Percentiles rank a stretch among this genome's conserved stretches.
Evolutionary conservation across 1,140 invertebrate genomes (phyloP).

Genomic region (Macrosteles quadrilineatus): DNA sequence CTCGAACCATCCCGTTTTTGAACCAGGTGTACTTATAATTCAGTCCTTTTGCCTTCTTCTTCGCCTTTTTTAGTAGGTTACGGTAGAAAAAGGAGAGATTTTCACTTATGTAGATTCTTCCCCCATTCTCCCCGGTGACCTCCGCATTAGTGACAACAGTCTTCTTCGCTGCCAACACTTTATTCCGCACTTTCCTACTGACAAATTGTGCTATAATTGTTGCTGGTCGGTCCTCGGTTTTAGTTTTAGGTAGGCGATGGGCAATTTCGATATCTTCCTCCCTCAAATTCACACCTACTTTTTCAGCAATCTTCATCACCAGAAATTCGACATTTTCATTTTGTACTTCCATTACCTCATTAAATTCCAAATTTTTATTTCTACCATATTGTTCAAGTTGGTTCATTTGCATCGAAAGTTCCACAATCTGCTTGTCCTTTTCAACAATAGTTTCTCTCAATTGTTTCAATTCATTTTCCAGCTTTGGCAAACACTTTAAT

Average conservation of each 20-base stretch:
- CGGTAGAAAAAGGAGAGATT: background rate
- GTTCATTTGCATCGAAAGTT: background rate
- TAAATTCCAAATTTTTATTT: background rate
- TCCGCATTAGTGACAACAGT: background rate
- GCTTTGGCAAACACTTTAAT: background rate
- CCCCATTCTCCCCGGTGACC: background rate
- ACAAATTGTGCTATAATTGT: background rate
- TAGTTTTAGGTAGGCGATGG: background rate
- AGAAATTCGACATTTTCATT: background rate
- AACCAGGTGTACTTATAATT: too few relatives aligned
- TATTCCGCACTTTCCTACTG: background rate
- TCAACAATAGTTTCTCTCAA: background rate
- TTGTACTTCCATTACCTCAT: background rate
- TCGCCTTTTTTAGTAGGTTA: too few relatives aligned
- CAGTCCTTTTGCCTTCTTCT: too few relatives aligned
- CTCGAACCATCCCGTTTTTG: too few relatives aligned
- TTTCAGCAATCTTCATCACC: background rate
- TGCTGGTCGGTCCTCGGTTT: background rate
- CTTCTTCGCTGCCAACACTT: conserved; percentile 1
- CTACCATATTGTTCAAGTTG: background rate
- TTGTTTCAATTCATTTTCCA: background rate
- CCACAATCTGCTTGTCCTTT: background rate
- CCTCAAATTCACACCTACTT: background rate
- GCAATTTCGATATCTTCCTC: conserved; percentile 3
- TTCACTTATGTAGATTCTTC: background rate